Conservation (phyloP, 2,888 invertebrate species). For the Agrenia bidenticulata region DNA sequence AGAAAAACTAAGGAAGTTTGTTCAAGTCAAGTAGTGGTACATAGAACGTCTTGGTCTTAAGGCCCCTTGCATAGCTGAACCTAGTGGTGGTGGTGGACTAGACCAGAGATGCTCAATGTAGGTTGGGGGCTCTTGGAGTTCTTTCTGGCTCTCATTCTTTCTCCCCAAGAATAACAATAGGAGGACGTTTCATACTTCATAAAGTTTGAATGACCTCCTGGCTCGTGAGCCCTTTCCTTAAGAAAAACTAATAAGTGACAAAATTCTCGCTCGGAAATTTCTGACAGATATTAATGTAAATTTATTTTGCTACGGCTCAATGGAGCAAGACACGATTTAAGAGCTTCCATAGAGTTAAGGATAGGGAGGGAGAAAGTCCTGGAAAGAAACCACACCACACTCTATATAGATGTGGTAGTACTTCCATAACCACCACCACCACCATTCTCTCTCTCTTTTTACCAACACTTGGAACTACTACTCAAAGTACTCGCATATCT, state of each 20-base stretch:
- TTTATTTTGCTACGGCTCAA: conserved; percentile 49
- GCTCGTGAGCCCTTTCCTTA: conserved; percentile 29
- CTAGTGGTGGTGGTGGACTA: conserved; percentile 2
- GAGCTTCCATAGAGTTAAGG: conserved; percentile 30
- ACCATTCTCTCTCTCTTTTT: too few relatives aligned
- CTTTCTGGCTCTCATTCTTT: conserved; percentile 7
- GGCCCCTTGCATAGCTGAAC: neutral
- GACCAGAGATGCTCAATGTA: neutral
- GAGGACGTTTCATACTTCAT: conserved; percentile 46
- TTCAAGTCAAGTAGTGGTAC: too few relatives aligned
- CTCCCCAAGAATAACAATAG: conserved; percentile 26
- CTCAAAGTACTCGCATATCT: too few relatives aligned
- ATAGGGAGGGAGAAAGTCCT: too few relatives aligned
- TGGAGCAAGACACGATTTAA: conserved; percentile 50
- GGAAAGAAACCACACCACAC: too few relatives aligned
- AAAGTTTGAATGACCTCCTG: conserved; percentile 47
- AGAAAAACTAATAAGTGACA: conserved; percentile 50
- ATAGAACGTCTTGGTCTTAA: too few relatives aligned
- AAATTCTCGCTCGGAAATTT: conserved; percentile 48
- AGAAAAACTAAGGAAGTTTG: too few relatives aligned
- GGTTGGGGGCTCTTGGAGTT: neutral
- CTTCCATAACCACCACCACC: too few relatives aligned
- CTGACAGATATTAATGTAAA: conserved; percentile 50
- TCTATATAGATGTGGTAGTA: too few relatives aligned
- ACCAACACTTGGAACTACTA: too few relatives aligned